phyloP scores from a whole-genome alignment of 2,797 vertebrate species.

The Salarias fasciatus region DNA sequence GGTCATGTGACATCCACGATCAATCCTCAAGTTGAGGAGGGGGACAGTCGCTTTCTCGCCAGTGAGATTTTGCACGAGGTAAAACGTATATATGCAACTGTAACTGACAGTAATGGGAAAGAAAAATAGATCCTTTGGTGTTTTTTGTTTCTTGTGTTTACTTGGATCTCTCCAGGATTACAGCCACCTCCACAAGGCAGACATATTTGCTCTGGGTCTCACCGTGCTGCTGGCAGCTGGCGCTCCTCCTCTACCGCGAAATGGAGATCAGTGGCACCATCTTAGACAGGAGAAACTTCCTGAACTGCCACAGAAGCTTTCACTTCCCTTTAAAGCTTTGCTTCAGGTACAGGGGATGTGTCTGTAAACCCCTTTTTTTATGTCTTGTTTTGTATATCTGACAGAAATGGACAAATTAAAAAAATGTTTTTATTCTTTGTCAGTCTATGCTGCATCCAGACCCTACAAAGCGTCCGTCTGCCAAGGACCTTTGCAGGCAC shows the following conservation, averaged over 20 bases:
- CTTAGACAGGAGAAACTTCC: constrained; percentile 89
- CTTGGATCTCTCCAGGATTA: constrained; percentile 84
- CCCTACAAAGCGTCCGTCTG: constrained; percentile 86
- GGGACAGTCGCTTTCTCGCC: constrained; percentile 94
- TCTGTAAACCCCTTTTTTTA: background rate
- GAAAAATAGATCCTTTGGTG: background rate
- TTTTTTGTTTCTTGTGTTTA: no score
- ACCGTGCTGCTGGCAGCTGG: constrained; percentile 90
- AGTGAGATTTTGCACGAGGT: constrained; percentile 95
- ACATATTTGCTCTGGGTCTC: constrained; percentile 93
- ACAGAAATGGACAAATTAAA: no score
- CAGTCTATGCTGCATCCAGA: constrained; percentile 90
- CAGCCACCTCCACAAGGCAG: constrained; percentile 89
- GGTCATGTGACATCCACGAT: constrained; percentile 91
- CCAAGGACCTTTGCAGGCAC: constrained; percentile 87
- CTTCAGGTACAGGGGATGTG: constrained; percentile 82
- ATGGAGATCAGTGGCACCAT: constrained; percentile 89
- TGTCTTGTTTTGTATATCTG: no score
- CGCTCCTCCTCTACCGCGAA: constrained; percentile 84
- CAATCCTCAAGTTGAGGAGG: constrained; percentile 92
- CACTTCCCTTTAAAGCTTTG: constrained; percentile 79
- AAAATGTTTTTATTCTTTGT: constrained; percentile 1
- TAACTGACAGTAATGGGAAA: no score
- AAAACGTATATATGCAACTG: background rate
- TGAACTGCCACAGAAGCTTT: constrained; percentile 83